A percentile compares a stretch with the other conserved stretches of the same genome.
Conservation (phyloP, 2,888 invertebrate species). For the Clepsis dumicolana region DNA sequence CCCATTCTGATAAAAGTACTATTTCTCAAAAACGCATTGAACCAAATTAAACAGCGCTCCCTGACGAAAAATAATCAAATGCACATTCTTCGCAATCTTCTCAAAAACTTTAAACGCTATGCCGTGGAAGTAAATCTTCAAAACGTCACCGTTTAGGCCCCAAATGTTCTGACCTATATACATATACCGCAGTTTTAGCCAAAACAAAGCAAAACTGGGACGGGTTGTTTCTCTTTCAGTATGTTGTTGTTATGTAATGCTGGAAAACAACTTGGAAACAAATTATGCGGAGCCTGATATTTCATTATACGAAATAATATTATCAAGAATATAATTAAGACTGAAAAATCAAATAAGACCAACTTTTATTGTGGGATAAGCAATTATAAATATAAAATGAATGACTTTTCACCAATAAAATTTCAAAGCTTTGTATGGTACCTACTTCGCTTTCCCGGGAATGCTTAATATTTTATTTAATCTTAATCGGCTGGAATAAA, state of each 20-base stretch:
- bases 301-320: slow-evolving; percentile 12
- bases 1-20: background rate
- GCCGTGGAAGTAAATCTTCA: slow-evolving; percentile 15
- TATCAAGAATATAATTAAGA: slow-evolving; percentile 16
- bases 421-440: slow-evolving; percentile 8
- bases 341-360: slow-evolving; percentile 9
- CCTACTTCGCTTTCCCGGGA: background rate
- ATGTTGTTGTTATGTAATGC: slow-evolving; percentile 59
- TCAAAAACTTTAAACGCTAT: slow-evolving; percentile 20
- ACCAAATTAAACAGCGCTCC: background rate
- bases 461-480: slow-evolving; percentile 7
- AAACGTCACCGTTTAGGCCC: slow-evolving; percentile 22
- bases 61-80: background rate
- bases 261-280: slow-evolving; percentile 56
- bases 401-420: background rate
- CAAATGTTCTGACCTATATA: slow-evolving; percentile 7
- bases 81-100: background rate
- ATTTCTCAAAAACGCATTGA: background rate
- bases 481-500: slow-evolving; percentile 4
- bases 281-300: slow-evolving; percentile 50
- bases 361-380: background rate
- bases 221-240: slow-evolving; percentile 56
- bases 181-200: slow-evolving; percentile 46
- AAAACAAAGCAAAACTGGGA: slow-evolving; percentile 58
- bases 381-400: slow-evolving; percentile 1